These are phyloP conservation scores for Bujurquina vittata DNA, from an alignment of 2,113 vertebrate species.

Conservation along the genomic window DNA sequence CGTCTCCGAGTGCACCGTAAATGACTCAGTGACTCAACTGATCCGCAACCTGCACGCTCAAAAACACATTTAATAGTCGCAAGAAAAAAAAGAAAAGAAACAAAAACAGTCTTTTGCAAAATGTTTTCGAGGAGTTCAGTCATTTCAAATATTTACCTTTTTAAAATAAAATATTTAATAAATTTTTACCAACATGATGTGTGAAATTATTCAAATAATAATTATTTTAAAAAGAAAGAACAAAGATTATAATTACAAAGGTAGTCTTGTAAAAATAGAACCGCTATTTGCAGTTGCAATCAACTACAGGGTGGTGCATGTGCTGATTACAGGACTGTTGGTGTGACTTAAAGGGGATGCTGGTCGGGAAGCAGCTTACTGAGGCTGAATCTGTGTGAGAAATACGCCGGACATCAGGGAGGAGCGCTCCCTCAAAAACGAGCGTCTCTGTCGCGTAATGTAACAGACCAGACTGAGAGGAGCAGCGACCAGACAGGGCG, in stretches of 20 bases:
- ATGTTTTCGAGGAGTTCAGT: background rate
- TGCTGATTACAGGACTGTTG: conserved; percentile 57
- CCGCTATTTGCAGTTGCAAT: background rate
- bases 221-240: background rate
- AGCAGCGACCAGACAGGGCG: conserved; percentile 41
- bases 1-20: rapidly evolving
- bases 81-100: background rate
- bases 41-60: conserved; percentile 16
- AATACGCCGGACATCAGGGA: conserved; percentile 42
- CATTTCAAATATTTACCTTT: background rate
- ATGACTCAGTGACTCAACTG: background rate
- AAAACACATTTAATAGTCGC: background rate
- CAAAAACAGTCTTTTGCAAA: no score
- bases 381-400: conserved; percentile 19
- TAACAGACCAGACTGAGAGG: conserved; percentile 48
- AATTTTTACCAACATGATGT: background rate
- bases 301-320: conserved; percentile 31
- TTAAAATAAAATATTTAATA: background rate
- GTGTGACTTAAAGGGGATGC: conserved; percentile 55
- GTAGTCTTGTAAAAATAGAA: background rate
- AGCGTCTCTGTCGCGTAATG: conserved; percentile 32
- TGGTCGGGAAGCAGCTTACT: background rate
- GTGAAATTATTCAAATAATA: background rate
- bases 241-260: background rate
- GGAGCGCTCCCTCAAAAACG: conserved; percentile 61